Conservation (phyloP, 2,797 vertebrate species). For the Perodicticus potto region DNA sequence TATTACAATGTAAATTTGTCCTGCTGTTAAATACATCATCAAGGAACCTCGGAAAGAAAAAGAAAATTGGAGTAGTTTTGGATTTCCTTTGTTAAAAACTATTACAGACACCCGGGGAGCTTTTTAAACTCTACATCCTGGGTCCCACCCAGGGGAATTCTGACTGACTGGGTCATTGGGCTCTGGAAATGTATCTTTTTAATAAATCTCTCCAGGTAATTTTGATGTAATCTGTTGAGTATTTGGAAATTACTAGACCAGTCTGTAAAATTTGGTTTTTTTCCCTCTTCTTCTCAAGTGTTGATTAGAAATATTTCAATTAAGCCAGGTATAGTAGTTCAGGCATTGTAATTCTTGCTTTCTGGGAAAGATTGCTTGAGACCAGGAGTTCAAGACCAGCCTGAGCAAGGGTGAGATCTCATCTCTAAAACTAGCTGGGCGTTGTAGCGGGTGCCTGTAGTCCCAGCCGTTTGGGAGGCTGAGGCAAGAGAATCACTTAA, state of each 20-base stretch:
- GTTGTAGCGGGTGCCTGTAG: not conserved
- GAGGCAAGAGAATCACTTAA: not conserved
- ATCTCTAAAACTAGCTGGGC: not conserved
- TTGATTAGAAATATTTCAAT: conserved; percentile 38
- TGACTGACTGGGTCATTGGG: conserved; percentile 27
- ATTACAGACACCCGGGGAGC: not conserved
- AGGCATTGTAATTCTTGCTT: not conserved
- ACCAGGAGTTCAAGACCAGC: not conserved
- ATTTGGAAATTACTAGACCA: conserved; percentile 43
- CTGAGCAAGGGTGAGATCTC: not conserved
- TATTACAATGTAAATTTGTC: conserved; percentile 45
- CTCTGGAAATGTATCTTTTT: conserved; percentile 32
- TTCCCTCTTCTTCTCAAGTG: not conserved
- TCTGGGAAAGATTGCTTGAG: not conserved
- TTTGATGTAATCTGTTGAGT: conserved; percentile 9
- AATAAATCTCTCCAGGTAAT: not conserved
- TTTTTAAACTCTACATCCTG: not conserved
- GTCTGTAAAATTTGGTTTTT: not conserved
- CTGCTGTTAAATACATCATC: conserved; percentile 17
- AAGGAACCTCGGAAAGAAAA: conserved; percentile 26
- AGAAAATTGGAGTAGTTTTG: conserved; percentile 17
- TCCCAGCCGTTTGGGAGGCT: not conserved
- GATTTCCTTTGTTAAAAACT: conserved; percentile 50
- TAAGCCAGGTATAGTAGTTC: not conserved
- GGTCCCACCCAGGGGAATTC: not conserved